Evolutionary conservation across 2,888 invertebrate species (phyloP), one percentile per base, ranked within the genome.

Genomic region (Lordiphosa andalusiaca): DNA sequence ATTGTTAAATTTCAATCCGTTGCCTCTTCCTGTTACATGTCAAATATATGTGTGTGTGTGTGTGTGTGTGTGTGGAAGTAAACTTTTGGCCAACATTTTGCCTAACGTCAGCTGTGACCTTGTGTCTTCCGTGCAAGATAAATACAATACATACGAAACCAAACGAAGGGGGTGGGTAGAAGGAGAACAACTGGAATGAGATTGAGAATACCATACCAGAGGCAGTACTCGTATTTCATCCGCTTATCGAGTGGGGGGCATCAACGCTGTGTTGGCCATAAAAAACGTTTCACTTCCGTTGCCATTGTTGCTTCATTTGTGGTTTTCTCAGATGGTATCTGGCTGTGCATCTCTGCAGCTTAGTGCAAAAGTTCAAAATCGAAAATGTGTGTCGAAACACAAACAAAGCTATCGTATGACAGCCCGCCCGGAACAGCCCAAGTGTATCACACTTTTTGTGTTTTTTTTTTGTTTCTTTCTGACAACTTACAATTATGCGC

Each of bases 221-320:
- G 10, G 9, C 30, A 30, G 30, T 30, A 30, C 40, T 73, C 76
- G 73, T 70, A 60, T 66, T 62, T 77, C 75, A 77, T 69, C 49
- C 63, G 66, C 54, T 82, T 77, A 84, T 81, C 71, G 44, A 63
- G 72, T 77, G 75, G 67, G 30, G 57, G 54, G 64, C 75, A 74
- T 69, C 75, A 59, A 48, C 53, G 62, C 70, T 55, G 40, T 71
- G 40, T 53, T 30, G 56, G 60, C 54, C 64, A 58, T 56, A 68
- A 80, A 81, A 73, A 74, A 41, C 33, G 44, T 58, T 63, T 67
- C 67, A 77, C 84, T 77, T 77, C 77, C 77, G 84, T 60, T 71
- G 33, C 44, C 33, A 33, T 44, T 44, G 44, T 33, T 30, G 16
- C 6, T 44, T 33, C 44, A 30, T 44, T 30, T 30, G 6, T 33